These are phyloP conservation scores for Mirounga angustirostris DNA, from an alignment of 2,113 vertebrate genomes.

Conservation along the genomic window DNA sequence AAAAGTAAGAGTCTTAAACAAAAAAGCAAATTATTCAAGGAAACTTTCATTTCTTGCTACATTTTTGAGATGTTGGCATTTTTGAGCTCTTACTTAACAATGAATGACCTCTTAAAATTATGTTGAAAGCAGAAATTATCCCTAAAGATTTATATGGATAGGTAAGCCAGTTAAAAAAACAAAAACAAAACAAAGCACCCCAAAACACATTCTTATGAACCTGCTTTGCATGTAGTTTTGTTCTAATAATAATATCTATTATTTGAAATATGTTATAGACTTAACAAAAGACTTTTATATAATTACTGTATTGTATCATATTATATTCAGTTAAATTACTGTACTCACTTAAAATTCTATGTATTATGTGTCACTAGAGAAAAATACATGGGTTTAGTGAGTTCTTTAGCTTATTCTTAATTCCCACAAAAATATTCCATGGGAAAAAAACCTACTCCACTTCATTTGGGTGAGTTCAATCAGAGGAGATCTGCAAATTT, in stretches of 20 bases:
- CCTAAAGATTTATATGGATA: constrained; percentile 12
- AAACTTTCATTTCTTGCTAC: constrained; percentile 32
- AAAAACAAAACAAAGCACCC: neutral
- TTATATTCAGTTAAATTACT: neutral
- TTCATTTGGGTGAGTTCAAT: neutral
- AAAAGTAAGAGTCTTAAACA: constrained; percentile 74
- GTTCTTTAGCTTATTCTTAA: neutral
- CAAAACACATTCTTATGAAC: neutral
- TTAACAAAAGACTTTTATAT: neutral
- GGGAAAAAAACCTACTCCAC: neutral
- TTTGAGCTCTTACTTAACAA: constrained; percentile 36
- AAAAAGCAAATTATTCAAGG: constrained; percentile 67
- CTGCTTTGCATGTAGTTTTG: neutral
- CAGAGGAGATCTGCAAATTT: neutral
- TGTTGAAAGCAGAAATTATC: constrained; percentile 21
- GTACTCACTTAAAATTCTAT: neutral
- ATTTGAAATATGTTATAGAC: neutral
- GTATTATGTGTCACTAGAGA: neutral
- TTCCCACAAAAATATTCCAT: neutral
- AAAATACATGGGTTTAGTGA: neutral
- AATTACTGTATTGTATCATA: neutral
- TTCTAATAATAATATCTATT: neutral
- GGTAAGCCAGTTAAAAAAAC: neutral
- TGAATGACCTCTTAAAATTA: constrained; percentile 53
- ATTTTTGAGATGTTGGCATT: constrained; percentile 27